phyloP scores from a whole-genome alignment of 2,888 invertebrate species.

The Malthinus flaveolus region DNA sequence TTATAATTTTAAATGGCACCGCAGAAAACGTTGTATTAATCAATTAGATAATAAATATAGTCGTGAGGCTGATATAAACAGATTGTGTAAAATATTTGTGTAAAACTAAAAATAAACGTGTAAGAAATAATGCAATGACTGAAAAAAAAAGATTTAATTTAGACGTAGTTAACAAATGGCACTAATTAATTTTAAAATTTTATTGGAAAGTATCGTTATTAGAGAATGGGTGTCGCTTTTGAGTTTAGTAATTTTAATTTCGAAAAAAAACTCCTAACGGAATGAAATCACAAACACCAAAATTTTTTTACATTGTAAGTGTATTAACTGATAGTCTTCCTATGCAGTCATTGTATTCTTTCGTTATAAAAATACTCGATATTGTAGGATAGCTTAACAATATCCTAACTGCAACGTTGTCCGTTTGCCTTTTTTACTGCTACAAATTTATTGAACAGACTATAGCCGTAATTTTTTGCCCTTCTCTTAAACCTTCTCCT shows the following conservation, averaged over 20 bases:
- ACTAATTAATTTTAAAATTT: conserved; percentile 24
- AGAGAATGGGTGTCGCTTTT: background rate
- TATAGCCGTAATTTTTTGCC: conserved; percentile 6
- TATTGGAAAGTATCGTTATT: background rate
- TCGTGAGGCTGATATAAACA: conserved; percentile 46
- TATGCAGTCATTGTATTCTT: conserved; percentile 49
- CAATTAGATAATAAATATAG: conserved; percentile 43
- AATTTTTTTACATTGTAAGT: conserved; percentile 27
- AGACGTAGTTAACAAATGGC: conserved; percentile 8
- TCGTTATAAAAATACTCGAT: conserved; percentile 40
- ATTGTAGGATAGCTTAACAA: conserved; percentile 43
- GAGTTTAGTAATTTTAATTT: background rate
- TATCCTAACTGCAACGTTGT: conserved; percentile 46
- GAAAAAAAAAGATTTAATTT: conserved; percentile 13
- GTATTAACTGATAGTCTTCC: conserved; percentile 42
- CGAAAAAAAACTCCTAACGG: background rate
- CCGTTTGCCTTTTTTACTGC: conserved; percentile 37
- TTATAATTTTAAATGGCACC: conserved; percentile 38
- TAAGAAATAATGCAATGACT: conserved; percentile 47
- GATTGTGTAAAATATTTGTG: conserved; percentile 47
- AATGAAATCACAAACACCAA: background rate
- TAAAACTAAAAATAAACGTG: conserved; percentile 44
- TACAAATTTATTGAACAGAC: conserved; percentile 25
- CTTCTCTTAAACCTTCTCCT: too few relatives aligned
- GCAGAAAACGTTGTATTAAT: conserved; percentile 42